Percentiles rank a stretch among this genome's conserved stretches.
Evolutionary conservation across 2,888 invertebrate genomes (phyloP).

Genomic region (Callosobruchus maculatus): DNA sequence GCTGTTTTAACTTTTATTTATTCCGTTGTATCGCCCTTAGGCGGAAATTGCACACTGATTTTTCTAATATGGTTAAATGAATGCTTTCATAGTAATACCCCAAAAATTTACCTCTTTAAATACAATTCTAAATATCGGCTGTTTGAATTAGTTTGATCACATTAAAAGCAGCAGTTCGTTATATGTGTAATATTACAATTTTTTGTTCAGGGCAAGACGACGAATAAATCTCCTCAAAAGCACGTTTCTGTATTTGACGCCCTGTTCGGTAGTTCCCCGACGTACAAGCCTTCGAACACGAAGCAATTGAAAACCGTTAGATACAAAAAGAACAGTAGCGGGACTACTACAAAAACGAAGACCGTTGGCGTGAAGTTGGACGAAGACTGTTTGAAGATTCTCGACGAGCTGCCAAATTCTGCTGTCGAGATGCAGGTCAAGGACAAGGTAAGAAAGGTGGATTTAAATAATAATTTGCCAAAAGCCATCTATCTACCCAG

Average conservation of each 20-base stretch:
- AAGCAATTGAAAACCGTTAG: constrained; percentile 32
- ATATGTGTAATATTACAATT: no score
- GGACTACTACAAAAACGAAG: constrained; percentile 52
- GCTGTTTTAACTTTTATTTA: no score
- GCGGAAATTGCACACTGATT: no score
- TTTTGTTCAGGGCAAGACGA: neutral
- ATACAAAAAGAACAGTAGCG: constrained; percentile 13
- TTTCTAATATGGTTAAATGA: no score
- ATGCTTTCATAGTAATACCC: no score
- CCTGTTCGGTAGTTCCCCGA: constrained; percentile 62
- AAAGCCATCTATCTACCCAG: no score
- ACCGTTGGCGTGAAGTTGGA: constrained; percentile 72
- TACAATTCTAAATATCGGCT: no score
- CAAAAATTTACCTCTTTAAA: no score
- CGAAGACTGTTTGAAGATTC: constrained; percentile 75
- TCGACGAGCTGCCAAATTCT: constrained; percentile 88
- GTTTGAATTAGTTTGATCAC: no score
- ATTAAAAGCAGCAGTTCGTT: no score
- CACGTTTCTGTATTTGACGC: constrained; percentile 59
- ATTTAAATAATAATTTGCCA: neutral
- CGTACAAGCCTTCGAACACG: constrained; percentile 35
- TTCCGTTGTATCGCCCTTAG: no score
- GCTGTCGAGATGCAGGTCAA: constrained; percentile 93
- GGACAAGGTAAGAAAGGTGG: constrained; percentile 68
- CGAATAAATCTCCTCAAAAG: constrained; percentile 34